These are phyloP conservation scores for Rhizomys pruinosus DNA, from an alignment of 2,113 vertebrate species.

Conservation along the genomic window DNA sequence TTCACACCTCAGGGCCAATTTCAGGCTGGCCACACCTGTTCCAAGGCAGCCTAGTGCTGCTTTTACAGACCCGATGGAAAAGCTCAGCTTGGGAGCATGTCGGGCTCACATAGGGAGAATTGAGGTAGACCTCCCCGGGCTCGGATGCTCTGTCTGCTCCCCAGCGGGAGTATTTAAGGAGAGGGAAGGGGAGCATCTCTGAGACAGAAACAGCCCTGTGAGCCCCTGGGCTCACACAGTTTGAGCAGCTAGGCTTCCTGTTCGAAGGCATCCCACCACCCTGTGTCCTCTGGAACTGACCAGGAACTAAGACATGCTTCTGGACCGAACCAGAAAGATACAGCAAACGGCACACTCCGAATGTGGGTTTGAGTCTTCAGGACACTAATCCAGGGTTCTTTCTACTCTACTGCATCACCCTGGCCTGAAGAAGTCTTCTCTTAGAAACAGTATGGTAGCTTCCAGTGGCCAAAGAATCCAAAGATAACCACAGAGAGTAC, in stretches of 20 bases:
- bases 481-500: background rate
- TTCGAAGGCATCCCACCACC: background rate
- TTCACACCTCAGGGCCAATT: background rate
- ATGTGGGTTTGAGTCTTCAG: background rate
- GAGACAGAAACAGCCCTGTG: background rate
- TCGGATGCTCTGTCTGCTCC: fast-evolving
- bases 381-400: background rate
- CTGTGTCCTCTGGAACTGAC: background rate
- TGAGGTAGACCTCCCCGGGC: too few relatives aligned
- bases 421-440: background rate
- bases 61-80: background rate
- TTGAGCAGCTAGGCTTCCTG: background rate
- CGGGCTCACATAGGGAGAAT: background rate
- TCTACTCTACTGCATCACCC: background rate
- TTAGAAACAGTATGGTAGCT: background rate
- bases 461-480: background rate
- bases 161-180: fast-evolving
- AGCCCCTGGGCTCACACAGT: background rate
- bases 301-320: background rate
- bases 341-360: background rate
- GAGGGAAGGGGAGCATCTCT: background rate
- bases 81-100: background rate
- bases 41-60: background rate
- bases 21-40: background rate
- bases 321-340: background rate